Evolutionary conservation across 2,888 invertebrate species (phyloP), one percentile per base, ranked within the genome.

Genomic region (Platerodrilus igneus): DNA sequence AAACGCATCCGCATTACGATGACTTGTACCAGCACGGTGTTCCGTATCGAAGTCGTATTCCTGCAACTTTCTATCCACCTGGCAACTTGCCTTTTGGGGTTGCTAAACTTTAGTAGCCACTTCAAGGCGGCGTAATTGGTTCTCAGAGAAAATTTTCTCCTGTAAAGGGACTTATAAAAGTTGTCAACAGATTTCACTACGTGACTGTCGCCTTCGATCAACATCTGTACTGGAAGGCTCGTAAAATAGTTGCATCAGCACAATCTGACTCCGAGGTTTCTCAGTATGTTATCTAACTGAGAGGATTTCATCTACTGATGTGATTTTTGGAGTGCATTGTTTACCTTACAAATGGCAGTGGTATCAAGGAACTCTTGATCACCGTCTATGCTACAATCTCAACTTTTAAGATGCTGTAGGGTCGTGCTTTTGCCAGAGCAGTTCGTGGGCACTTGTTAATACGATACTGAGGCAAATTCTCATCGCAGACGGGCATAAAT

Each of bases 141-240:
- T n/a, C n/a, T n/a, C n/a, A n/a, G n/a, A n/a, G n/a, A n/a, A n/a
- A n/a, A n/a, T n/a, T n/a, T n/a, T n/a, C n/a, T n/a, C n/a, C n/a
- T n/a, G n/a, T n/a, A n/a, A n/a, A n/a, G n/a, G n/a, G n/a, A n/a
- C n/a, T n/a, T n/a, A n/a, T n/a, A n/a, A n/a, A n/a, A n/a, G n/a
- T n/a, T n/a, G n/a, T n/a, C n/a, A n/a, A n/a, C n/a, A n/a, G n/a
- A n/a, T n/a, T n/a, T n/a, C n/a, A n/a, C n/a, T 34, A 33, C 6
- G 54, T 54, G 37, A 44, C 60, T 6, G 45, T 60, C 7, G 60
- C 60, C 28, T 62, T 60, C 37, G 59, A 60, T 41, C 63, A 61
- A 21, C 63, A 60, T 3, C 43, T 62, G 10, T 61, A 52, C 37
- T 31, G 28, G 2, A 60, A 62, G 53, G 58, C 59, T 29, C 41